Evolutionary conservation across 2,797 vertebrate species (phyloP), one percentile per base, ranked within the genome.

Genomic region (Erethizon dorsatum): DNA sequence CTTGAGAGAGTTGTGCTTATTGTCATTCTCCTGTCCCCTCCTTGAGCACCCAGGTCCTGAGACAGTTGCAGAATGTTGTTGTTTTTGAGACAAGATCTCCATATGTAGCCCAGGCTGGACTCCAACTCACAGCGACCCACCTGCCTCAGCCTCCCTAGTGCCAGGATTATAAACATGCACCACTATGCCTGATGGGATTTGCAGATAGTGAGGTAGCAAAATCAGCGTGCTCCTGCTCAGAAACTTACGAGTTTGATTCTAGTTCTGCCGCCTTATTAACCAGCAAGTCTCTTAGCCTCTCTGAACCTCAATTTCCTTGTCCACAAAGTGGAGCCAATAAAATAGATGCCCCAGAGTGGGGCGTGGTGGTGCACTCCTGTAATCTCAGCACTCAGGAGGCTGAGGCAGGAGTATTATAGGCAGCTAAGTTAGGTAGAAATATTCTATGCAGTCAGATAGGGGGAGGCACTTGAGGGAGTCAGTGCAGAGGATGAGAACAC

Each of bases 1-100:
- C n/a, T 77, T n/a, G 82, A 50, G 73, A 69, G 67, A 85, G 13
- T 82, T 56, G 28, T 65, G 24, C 57, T 95, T 67, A 84, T 26
- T 22, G 9, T 37, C 1, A 54, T 83, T 91, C 67, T 89, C 54
- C 94, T 65, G 87, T 5, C 37, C 47, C n/a, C 2, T 63, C n/a
- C 77, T n/a, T 4, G 65, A 28, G 26, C 26, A 22, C 71, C 57
- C 26, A 50, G 83, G 45, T 17, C 2, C 69, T 5, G 9, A 5
- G 11, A 52, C 33, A 28, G 26, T 11, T 12, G 17, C 47, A 75
- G 24, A 28, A 28, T 28, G 10, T 24, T 45, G 41, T 47, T 47
- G 22, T 75, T 26, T 31, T 50, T 75, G 45, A 77, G 73, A 50
- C 13, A 50, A 28, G 26, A 47, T 77, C 73, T 77, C 73, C 45